These are phyloP conservation scores for Trochalopteron elliotii DNA, from an alignment of 2,113 vertebrate species.

Conservation along the genomic window DNA sequence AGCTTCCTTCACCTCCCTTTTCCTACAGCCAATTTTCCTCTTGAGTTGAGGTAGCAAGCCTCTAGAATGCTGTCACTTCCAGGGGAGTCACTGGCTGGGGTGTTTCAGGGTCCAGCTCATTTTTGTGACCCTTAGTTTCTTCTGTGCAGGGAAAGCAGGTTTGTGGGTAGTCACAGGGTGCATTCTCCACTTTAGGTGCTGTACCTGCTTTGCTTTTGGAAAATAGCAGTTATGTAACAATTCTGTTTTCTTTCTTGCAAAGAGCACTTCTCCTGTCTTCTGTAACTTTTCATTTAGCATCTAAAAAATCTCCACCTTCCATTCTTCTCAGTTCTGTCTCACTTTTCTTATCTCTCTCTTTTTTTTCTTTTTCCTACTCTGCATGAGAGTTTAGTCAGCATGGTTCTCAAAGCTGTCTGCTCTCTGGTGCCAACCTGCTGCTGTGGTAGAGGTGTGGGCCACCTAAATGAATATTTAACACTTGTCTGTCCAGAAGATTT, in stretches of 20 bases:
- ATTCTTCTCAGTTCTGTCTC: neutral
- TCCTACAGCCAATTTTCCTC: neutral
- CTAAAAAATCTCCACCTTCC: neutral
- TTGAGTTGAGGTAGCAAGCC: neutral
- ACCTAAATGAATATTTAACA: neutral
- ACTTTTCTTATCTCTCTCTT: neutral
- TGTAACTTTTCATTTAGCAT: neutral
- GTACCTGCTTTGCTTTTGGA: neutral
- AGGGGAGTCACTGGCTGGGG: neutral
- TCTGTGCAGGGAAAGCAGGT: neutral
- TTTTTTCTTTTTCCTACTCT: neutral
- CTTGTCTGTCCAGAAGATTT: neutral
- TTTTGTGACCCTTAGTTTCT: neutral
- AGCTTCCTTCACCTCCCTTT: neutral
- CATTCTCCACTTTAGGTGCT: neutral
- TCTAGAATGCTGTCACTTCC: neutral
- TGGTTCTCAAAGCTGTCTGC: neutral
- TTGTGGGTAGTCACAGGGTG: neutral
- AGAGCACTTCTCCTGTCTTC: neutral
- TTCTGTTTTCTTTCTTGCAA: neutral
- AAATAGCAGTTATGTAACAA: neutral
- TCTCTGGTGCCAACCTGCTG: neutral
- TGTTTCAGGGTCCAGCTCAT: neutral
- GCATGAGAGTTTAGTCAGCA: neutral
- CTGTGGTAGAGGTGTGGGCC: neutral